Conservation (phyloP, 2,113 vertebrate species). For the Engraulis encrasicolus region DNA sequence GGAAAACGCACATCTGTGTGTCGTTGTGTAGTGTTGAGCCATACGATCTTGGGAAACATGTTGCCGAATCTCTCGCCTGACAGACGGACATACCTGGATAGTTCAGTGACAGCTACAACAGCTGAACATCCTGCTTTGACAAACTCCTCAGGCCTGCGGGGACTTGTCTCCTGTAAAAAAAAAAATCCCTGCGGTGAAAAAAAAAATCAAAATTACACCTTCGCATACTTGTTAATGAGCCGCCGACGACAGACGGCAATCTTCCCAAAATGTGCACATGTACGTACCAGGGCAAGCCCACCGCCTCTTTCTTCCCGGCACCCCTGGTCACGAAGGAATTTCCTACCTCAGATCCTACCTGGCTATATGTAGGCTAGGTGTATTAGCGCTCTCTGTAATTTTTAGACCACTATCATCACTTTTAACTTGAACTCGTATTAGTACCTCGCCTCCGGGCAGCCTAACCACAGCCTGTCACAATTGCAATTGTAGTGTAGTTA, state of each 20-base stretch:
- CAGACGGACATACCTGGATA: conserved; percentile 53
- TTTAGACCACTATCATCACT: conserved; percentile 8
- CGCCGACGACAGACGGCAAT: conserved; percentile 33
- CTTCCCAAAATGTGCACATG: too few relatives aligned
- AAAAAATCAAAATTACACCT: conserved; percentile 53
- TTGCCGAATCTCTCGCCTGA: conserved; percentile 14
- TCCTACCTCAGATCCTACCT: too few relatives aligned
- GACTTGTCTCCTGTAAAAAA: conserved; percentile 59
- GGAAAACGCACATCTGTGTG: conserved; percentile 17
- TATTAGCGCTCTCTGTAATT: conserved; percentile 4
- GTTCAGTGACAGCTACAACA: conserved; percentile 60
- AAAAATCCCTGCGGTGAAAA: conserved; percentile 49
- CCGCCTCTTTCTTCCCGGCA: conserved; percentile 23
- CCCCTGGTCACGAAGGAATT: conserved; percentile 29
- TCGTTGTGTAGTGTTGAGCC: background rate
- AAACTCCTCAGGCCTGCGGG: conserved; percentile 65
- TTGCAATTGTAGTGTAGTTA: background rate
- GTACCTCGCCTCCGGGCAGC: background rate
- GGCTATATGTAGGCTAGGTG: conserved; percentile 23
- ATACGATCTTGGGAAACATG: background rate
- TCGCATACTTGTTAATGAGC: conserved; percentile 22
- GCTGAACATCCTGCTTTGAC: conserved; percentile 67
- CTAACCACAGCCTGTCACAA: conserved; percentile 1
- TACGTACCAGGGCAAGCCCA: conserved; percentile 10
- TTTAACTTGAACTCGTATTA: background rate